These are phyloP conservation scores for Nemurella pictetii DNA, from an alignment of 2,888 invertebrate species.

Conservation along the genomic window DNA sequence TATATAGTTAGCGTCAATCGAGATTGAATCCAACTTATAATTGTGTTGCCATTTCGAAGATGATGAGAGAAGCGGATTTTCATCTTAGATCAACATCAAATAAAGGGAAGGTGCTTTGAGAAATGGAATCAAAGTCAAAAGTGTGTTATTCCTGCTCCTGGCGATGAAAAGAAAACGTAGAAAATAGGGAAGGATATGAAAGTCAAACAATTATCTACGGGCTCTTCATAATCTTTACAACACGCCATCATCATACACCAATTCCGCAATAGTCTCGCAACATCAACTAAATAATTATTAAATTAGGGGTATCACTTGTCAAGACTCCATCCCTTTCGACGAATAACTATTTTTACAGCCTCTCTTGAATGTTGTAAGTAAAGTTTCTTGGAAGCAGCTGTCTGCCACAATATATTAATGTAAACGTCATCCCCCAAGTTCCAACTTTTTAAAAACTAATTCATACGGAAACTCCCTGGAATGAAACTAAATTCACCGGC, in stretches of 20 bases:
- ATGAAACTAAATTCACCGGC: background rate
- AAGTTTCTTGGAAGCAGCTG: background rate
- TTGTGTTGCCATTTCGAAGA: background rate
- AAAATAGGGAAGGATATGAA: background rate
- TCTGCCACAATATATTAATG: background rate
- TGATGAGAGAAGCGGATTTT: background rate
- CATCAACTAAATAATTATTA: background rate
- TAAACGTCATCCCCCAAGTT: background rate
- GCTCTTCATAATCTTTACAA: background rate
- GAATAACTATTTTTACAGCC: background rate
- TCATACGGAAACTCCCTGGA: background rate
- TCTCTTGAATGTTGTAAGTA: background rate
- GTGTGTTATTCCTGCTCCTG: constrained; percentile 11
- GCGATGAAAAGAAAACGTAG: constrained; percentile 1
- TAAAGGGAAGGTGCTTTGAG: background rate
- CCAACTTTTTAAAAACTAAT: background rate
- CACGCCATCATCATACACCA: background rate
- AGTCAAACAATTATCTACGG: background rate
- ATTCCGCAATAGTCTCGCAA: background rate
- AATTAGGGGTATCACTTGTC: background rate
- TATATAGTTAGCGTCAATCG: background rate
- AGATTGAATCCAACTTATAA: background rate
- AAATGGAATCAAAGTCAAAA: constrained; percentile 10
- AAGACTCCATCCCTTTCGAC: background rate
- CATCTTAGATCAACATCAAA: background rate